phyloP scores from a whole-genome alignment of 2,113 vertebrate genomes.

The Salvator merianae region DNA sequence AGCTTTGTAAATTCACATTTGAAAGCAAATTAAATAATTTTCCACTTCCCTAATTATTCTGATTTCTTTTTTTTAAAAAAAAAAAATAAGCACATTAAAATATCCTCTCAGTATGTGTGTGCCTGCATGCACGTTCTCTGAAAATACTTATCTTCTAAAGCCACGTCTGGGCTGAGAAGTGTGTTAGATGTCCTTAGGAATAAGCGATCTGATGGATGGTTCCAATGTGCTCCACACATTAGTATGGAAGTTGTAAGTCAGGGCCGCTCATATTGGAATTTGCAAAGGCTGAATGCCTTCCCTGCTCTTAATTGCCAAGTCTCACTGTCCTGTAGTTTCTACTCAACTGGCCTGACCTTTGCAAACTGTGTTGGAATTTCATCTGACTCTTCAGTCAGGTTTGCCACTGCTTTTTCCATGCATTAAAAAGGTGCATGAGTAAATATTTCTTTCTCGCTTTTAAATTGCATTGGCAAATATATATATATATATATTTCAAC shows the following conservation, averaged over 20 bases:
- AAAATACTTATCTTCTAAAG: no score
- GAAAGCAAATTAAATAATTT: no score
- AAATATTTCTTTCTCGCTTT: slow-evolving; percentile 47
- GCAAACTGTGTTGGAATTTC: slow-evolving; percentile 13
- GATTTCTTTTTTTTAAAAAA: no score
- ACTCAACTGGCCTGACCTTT: neutral
- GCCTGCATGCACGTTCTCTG: no score
- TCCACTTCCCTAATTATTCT: no score
- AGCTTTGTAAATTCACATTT: no score
- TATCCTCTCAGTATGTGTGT: no score
- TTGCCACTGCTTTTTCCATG: slow-evolving; percentile 7
- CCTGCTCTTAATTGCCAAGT: neutral
- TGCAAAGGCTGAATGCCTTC: neutral
- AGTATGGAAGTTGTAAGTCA: neutral
- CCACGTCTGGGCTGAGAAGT: no score
- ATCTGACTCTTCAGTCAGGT: slow-evolving; percentile 35
- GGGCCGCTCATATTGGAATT: neutral
- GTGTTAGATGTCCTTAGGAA: neutral
- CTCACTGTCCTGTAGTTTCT: neutral
- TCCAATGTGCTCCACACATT: no score
- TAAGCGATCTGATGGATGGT: neutral
- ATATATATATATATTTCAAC: slow-evolving; percentile 51
- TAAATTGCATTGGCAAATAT: slow-evolving; percentile 68
- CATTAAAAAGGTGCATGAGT: slow-evolving; percentile 5
- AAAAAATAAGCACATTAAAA: no score